Evolutionary conservation across 1,140 invertebrate genomes (phyloP), one percentile per base, ranked within the genome.

Genomic region (Drosophila insularis): DNA sequence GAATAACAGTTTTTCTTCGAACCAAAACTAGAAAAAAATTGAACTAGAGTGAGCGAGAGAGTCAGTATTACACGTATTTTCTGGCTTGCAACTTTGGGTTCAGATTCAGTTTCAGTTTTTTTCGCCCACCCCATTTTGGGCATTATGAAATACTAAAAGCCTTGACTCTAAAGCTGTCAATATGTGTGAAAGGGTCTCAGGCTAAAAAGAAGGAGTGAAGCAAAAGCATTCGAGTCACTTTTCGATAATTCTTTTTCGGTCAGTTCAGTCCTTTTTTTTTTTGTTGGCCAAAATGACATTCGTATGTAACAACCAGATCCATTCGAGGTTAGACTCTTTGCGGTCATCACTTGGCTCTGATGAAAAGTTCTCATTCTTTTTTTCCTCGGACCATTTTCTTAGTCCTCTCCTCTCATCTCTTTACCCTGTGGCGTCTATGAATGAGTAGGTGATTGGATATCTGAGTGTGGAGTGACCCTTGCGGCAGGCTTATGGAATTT

Each of bases 1-100:
- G 82, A 89, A 87, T 87, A 87, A 87, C 82, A 87, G 82, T 89
- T 87, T 76, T 73, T 55, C 66, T 63, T 59, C 64, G 76, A 73
- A 77, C 74, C 74, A 65, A 77, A 65, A 68, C 55, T 35, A 58
- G 55, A 37, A 58, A 35, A 56, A 31, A 58, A 27, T 4, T 32
- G 14, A 56, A 27, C 23, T n/a, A 32, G n/a, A 37, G n/a, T 37
- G 13, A 35, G 7, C 14, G 8, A 19, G 65, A 74, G 56, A 74
- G 71, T 56, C 68, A 70, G 71, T 74, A 69, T 74, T 73, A 76
- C 74, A 76, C 74, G 65, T 72, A 72, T 73, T 68, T 73, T 46
- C 66, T 39, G 55, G 66, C 63, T 68, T 62, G 53, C 60, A 69
- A 63, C 60, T 69, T 69, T 71, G 59, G 69, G 59, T 76, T 76